Evolutionary conservation across 2,888 invertebrate genomes (phyloP).

Genomic region (Ectemnius lituratus): DNA sequence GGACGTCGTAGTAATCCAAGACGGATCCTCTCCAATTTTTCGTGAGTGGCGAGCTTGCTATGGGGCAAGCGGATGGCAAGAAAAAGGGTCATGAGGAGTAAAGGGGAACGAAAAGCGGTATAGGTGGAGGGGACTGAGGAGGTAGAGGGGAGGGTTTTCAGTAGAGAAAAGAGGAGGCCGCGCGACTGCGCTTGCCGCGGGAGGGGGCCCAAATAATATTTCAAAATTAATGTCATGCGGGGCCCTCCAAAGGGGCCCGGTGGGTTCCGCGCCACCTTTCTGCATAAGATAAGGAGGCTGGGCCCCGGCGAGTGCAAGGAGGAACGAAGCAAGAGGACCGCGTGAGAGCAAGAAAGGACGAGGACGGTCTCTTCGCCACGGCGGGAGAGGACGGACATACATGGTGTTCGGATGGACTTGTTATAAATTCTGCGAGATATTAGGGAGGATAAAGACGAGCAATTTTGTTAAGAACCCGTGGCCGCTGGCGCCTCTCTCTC

Average conservation of each 20-base stretch:
- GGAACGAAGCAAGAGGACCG: conserved; percentile 19
- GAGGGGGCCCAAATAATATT: conserved; percentile 72
- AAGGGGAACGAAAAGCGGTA: background rate
- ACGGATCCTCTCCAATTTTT: too few relatives aligned
- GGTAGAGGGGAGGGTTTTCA: background rate
- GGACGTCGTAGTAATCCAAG: too few relatives aligned
- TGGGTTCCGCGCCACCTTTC: conserved; percentile 61
- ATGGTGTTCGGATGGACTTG: background rate
- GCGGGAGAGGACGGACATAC: conserved; percentile 36
- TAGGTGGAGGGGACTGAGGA: background rate
- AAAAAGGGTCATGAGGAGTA: background rate
- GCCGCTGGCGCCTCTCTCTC: too few relatives aligned
- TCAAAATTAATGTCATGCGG: conserved; percentile 75
- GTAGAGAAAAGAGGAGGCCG: conserved; percentile 24
- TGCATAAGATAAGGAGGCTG: conserved; percentile 65
- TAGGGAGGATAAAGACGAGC: too few relatives aligned
- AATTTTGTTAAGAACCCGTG: too few relatives aligned
- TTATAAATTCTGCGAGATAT: too few relatives aligned
- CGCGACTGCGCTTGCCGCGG: conserved; percentile 23
- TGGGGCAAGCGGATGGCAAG: background rate
- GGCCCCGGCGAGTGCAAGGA: conserved; percentile 47
- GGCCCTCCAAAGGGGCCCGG: conserved; percentile 64
- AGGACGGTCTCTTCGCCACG: conserved; percentile 35
- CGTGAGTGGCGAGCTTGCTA: too few relatives aligned
- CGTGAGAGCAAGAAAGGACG: conserved; percentile 29